Evolutionary conservation across 2,113 vertebrate species (phyloP), one percentile per base, ranked within the genome.

Genomic region (Xyliphius kryptos): DNA sequence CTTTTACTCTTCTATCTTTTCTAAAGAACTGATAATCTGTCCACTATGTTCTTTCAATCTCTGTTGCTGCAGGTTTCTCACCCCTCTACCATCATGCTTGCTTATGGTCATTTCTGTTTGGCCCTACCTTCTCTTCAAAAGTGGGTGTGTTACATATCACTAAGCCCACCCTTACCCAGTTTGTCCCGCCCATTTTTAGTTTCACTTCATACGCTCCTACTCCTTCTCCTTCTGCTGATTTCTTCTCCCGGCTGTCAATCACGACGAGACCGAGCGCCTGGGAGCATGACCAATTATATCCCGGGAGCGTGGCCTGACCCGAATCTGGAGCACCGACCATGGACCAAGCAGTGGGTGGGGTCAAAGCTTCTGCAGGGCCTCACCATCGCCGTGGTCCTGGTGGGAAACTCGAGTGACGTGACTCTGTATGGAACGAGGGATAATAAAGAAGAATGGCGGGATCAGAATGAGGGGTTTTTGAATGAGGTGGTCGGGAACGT

Each of bases 371-470:
- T 85, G 56, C 82, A 81, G 1, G 83, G 86, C 67, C 91, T 98
- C 67, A 95, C 92, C 83, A 92, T 99, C 36, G 96, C 96, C 0
- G 96, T 99, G 54, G 91, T 99, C 68, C 86, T 99, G 15, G 94
- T 98, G 88, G 96, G 96, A 60, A 99, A 96, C 76, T 98, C 92
- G 50, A 95, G 95, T 81, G 94, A 98, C 76, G 82, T 99, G 85
- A 91, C 88, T 64, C 90, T 97, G 85, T 90, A 92, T 38, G 93
- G 95, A 48, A 90, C 86, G 38, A 87, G 93, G 73, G 93, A 97
- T 79, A 41, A 41, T 46, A 61, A 61, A 7, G 58, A 61, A 3
- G 58, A 61, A 21, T 61, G 58, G 58, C 7, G 44, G 15, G 58
- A 49, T 37, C 44, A 61, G 58, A 61, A 61, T 16, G 26, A 61